Percentiles rank a stretch among this genome's conserved stretches.
Evolutionary conservation across 2,797 vertebrate species (phyloP).

Genomic region (Ceryle rudis): DNA sequence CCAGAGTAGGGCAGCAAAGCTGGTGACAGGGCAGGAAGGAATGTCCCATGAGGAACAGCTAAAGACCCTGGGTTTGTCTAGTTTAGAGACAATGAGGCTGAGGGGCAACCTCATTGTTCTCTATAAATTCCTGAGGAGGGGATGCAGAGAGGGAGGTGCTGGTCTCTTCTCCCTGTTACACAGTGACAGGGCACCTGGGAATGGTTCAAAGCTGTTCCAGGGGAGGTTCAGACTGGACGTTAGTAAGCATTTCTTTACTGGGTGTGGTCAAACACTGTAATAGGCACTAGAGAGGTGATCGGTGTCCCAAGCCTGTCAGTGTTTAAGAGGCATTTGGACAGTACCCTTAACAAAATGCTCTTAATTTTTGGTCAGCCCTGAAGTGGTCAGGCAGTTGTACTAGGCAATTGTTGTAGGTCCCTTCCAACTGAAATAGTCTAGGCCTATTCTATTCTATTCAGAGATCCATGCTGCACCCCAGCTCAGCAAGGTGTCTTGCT

Average conservation of each 20-base stretch:
- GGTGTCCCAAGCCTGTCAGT: background rate
- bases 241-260: background rate
- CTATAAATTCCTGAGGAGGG: background rate
- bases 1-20: background rate
- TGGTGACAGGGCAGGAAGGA: background rate
- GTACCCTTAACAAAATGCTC: too few species aligned
- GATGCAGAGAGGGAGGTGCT: background rate
- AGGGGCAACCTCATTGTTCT: background rate
- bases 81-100: background rate
- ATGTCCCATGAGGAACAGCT: rapidly evolving
- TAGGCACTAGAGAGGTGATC: background rate
- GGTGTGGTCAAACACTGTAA: background rate
- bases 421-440: background rate
- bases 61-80: background rate
- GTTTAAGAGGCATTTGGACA: background rate
- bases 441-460: background rate
- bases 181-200: rapidly evolving
- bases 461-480: background rate
- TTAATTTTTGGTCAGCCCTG: background rate
- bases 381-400: background rate
- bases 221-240: background rate
- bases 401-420: background rate
- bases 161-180: background rate
- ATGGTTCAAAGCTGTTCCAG: background rate
- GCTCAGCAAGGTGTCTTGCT: background rate